Evolutionary conservation across 2,113 vertebrate species (phyloP), one percentile per base, ranked within the genome.

Genomic region (Gavia stellata): DNA sequence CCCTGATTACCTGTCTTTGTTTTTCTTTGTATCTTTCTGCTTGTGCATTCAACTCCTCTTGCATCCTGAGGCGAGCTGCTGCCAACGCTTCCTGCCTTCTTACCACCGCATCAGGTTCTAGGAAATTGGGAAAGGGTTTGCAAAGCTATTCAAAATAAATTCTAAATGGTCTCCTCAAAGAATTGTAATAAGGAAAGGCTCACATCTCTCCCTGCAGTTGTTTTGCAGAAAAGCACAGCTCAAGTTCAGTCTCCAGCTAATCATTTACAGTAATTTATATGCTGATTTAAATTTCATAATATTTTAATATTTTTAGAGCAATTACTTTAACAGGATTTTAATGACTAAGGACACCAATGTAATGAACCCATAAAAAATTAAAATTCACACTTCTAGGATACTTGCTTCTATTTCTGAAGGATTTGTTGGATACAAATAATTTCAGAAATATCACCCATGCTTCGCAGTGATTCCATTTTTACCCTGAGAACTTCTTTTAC

Each of bases 1-100:
- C n/a, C 59, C 65, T 42, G 25, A 50, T 96, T 96, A 99, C 99
- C 98, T 98, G 97, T 95, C 86, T 98, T 78, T 99, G 98, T 74
- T 98, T 99, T 83, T 99, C 99, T 96, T 97, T 99, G 96, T 98
- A 99, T 92, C 97, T 95, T 61, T 98, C 98, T 20, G 99, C 99
- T 96, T 98, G 99, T 19, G 97, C 98, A 14, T 99, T 98, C 8
- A 99, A 90, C 77, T 99, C 98, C 66, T 98, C 98, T 62, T 99
- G 99, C 99, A 99, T 99, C 96, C 83, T 99, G 80, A 97, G 94
- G 25, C 99, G 98, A 47, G 99, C 97, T 11, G 99, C 99, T 78
- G 99, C 98, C 97, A 99, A 47, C 20, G 98, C 99, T 93, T 99
- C 99, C 63, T 99, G 98, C 34, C 98, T 98, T 81, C 96, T 98